Conservation (phyloP, 1,140 invertebrate species). For the Druon quercuslanigerum region DNA sequence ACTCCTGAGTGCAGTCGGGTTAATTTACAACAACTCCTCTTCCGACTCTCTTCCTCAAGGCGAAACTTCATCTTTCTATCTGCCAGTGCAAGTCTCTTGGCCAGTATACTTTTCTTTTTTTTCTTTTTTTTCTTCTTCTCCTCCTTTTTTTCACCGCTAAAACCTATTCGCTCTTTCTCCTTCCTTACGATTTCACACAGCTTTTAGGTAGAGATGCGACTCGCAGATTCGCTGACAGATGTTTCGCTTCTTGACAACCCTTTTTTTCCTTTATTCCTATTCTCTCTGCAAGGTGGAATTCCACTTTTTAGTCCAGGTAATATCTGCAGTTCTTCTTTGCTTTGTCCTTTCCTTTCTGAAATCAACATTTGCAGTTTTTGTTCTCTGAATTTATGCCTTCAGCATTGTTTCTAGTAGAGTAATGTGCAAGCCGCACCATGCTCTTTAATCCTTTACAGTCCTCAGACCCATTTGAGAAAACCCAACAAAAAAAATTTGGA, state of each 20-base stretch:
- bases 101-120: not conserved
- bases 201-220: conserved; percentile 15
- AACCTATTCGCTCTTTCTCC: conserved; percentile 9
- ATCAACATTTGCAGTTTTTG: too few relatives aligned
- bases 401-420: too few relatives aligned
- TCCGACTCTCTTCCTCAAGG: conserved; percentile 9
- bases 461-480: too few relatives aligned
- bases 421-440: too few relatives aligned
- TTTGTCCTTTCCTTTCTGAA: too few relatives aligned
- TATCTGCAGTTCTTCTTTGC: too few relatives aligned
- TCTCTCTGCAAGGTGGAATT: not conserved
- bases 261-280: not conserved
- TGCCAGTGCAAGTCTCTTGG: not conserved
- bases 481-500: too few relatives aligned
- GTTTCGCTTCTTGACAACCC: conserved; percentile 9
- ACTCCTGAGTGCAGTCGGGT: not conserved
- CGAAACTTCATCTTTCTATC: conserved; percentile 13
- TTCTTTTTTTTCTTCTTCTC: not conserved
- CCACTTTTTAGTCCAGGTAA: too few relatives aligned
- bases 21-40: conserved; percentile 12
- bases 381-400: too few relatives aligned
- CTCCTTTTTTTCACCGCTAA: not conserved
- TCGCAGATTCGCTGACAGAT: conserved; percentile 7
- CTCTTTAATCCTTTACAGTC: too few relatives aligned
- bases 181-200: not conserved